phyloP scores from a whole-genome alignment of 1,140 invertebrate genomes.

The Temnothorax longispinosus region DNA sequence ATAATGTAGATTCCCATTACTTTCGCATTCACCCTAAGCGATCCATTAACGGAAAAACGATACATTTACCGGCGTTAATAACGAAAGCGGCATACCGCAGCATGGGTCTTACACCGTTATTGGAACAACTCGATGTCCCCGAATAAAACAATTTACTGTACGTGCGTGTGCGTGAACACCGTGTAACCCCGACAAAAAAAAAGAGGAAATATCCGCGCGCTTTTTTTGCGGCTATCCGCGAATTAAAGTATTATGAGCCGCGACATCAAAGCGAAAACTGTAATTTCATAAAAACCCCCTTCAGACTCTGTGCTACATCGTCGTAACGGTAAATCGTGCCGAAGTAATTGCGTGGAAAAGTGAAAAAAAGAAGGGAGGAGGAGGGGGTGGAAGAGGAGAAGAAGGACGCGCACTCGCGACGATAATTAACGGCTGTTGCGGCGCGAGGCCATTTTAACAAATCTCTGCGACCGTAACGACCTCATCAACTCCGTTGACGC shows the following conservation, averaged over 20 bases:
- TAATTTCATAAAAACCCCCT: conserved; percentile 49
- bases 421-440: conserved; percentile 62
- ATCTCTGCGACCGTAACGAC: conserved; percentile 56
- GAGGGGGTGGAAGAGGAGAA: background rate
- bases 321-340: conserved; percentile 54
- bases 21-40: conserved; percentile 39
- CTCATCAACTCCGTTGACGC: conserved; percentile 62
- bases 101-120: conserved; percentile 38
- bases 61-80: conserved; percentile 50
- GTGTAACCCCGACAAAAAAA: conserved; percentile 10
- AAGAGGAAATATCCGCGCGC: conserved; percentile 5
- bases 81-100: conserved; percentile 17
- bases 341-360: conserved; percentile 48
- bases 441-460: conserved; percentile 59
- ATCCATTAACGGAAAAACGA: conserved; percentile 48
- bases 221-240: conserved; percentile 46
- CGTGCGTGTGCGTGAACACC: background rate
- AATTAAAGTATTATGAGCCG: conserved; percentile 58
- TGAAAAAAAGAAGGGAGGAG: conserved; percentile 18
- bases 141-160: conserved; percentile 32
- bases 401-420: conserved; percentile 17
- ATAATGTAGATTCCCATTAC: conserved; percentile 40
- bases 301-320: conserved; percentile 24
- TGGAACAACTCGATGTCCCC: conserved; percentile 33
- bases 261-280: conserved; percentile 57